These are phyloP conservation scores for Corvus hawaiiensis DNA, from an alignment of 2,113 vertebrate species.

Conservation along the genomic window DNA sequence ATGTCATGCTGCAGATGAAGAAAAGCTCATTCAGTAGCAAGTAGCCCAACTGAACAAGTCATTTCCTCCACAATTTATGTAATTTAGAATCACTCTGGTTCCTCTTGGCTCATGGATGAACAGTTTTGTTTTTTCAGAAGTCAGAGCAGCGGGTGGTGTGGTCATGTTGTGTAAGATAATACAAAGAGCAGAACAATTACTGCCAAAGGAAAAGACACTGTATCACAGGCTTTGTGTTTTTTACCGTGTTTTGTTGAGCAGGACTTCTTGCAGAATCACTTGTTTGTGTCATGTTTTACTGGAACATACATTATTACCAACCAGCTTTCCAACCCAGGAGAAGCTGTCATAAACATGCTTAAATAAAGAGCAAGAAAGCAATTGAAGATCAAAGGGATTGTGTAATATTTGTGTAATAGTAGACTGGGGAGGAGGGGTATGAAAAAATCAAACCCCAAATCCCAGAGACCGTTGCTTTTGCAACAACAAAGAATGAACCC, in stretches of 20 bases:
- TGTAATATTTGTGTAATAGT: not conserved
- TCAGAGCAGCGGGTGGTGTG: conserved; percentile 32
- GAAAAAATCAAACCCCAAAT: not conserved
- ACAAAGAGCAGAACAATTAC: conserved; percentile 39
- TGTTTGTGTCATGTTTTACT: conserved; percentile 10
- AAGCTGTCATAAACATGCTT: not conserved
- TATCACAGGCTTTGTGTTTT: not conserved
- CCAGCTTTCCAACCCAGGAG: not conserved
- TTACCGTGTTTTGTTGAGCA: not conserved
- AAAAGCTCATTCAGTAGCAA: not conserved
- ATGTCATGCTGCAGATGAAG: accelerated
- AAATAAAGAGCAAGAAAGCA: not conserved
- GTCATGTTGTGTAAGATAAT: conserved; percentile 43
- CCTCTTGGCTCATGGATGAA: conserved; percentile 19
- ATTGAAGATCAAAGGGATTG: not conserved
- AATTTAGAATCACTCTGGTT: not conserved
- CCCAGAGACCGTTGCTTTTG: not conserved
- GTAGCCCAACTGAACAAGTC: not conserved
- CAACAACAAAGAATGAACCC: not conserved
- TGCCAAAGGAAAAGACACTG: conserved; percentile 6
- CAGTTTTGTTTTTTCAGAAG: conserved; percentile 13
- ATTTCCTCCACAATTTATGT: not conserved
- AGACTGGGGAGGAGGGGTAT: not conserved
- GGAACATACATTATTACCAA: not conserved
- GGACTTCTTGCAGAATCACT: conserved; percentile 2